These are phyloP conservation scores for Clunio marinus DNA, from an alignment of 2,888 invertebrate species.

Conservation along the genomic window DNA sequence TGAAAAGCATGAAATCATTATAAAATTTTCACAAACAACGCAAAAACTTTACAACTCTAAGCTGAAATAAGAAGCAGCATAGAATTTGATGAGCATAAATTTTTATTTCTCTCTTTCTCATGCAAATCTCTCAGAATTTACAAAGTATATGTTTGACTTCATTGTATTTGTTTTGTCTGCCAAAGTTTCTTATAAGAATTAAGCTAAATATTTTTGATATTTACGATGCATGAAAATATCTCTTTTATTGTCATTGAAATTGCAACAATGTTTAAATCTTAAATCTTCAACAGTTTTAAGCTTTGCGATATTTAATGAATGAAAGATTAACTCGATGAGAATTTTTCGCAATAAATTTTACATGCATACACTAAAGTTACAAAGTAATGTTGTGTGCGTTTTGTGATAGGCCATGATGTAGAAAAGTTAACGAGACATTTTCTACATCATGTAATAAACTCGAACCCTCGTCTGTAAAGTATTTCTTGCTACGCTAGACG, in stretches of 20 bases:
- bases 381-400: neutral
- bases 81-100: neutral
- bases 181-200: no score
- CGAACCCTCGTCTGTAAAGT: slow-evolving; percentile 22
- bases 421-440: slow-evolving; percentile 16
- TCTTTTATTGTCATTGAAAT: no score
- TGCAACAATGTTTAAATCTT: no score
- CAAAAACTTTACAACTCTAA: neutral
- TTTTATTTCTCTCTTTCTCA: neutral
- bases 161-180: neutral
- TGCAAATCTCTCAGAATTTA: neutral
- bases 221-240: no score
- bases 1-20: no score
- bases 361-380: no score
- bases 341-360: no score
- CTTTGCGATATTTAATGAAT: no score
- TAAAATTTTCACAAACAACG: no score
- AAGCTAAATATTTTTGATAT: no score
- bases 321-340: no score
- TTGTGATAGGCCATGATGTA: slow-evolving; percentile 30
- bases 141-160: neutral
- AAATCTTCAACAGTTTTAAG: no score
- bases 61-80: neutral
- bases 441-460: neutral
- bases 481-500: slow-evolving; percentile 24